A percentile compares a stretch with the other conserved stretches of the same genome.
These are phyloP conservation scores for Galerucella nymphaeae DNA, from an alignment of 2,888 invertebrate species.

Conservation along the genomic window DNA sequence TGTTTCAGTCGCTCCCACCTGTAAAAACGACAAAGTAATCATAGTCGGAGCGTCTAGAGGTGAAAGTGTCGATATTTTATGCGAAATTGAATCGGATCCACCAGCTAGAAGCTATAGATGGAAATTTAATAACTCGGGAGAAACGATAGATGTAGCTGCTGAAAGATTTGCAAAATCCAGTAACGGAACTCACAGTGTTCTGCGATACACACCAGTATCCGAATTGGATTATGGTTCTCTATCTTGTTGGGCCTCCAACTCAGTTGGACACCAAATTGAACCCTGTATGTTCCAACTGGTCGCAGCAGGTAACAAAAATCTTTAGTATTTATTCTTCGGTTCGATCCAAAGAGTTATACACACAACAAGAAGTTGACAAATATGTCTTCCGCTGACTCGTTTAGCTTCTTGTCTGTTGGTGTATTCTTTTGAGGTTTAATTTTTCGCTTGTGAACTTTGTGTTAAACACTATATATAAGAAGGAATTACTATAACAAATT, in stretches of 20 bases:
- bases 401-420: no score
- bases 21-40: slow-evolving; percentile 79
- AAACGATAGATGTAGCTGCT: slow-evolving; percentile 84
- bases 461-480: neutral
- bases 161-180: slow-evolving; percentile 77
- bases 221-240: slow-evolving; percentile 88
- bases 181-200: slow-evolving; percentile 79
- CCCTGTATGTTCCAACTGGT: slow-evolving; percentile 92
- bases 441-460: no score
- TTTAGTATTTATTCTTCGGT: no score
- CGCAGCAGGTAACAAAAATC: slow-evolving; percentile 76
- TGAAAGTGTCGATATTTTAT: slow-evolving; percentile 86
- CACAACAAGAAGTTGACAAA: no score
- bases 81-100: slow-evolving; percentile 92
- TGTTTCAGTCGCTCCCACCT: slow-evolving; percentile 83
- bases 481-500: slow-evolving; percentile 19
- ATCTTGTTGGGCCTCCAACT: slow-evolving; percentile 87
- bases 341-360: no score
- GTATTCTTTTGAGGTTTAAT: no score
- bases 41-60: slow-evolving; percentile 90
- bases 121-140: slow-evolving; percentile 95
- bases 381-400: no score
- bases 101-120: slow-evolving; percentile 90
- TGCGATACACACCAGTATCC: slow-evolving; percentile 72
- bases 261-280: slow-evolving; percentile 82